These are phyloP conservation scores for Coluber constrictor DNA, from an alignment of 2,797 vertebrate species.

Conservation along the genomic window DNA sequence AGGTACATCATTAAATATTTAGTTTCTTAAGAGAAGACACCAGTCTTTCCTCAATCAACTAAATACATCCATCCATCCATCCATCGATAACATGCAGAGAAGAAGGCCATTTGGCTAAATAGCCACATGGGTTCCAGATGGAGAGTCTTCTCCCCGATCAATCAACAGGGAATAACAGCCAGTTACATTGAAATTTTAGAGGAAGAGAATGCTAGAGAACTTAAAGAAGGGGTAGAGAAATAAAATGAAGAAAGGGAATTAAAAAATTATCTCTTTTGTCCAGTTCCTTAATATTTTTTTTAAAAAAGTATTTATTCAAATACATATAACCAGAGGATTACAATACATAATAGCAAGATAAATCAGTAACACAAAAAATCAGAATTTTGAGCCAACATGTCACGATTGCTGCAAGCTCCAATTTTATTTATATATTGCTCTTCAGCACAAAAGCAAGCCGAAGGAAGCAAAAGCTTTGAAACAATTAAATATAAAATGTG, in stretches of 20 bases:
- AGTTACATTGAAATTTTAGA: background rate
- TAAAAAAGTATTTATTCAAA: background rate
- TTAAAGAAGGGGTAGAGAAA: background rate
- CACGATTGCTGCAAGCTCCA: background rate
- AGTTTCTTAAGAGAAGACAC: background rate
- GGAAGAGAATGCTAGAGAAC: background rate
- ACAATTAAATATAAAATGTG: background rate
- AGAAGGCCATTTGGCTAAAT: background rate
- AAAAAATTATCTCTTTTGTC: background rate
- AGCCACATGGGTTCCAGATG: background rate
- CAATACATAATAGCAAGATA: background rate
- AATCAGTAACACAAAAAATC: background rate
- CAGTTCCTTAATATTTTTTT: background rate
- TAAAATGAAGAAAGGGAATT: background rate
- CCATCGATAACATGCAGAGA: background rate
- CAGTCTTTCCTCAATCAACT: background rate
- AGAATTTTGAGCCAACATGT: background rate
- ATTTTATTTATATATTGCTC: background rate
- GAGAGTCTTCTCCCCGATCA: background rate
- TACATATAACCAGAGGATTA: background rate
- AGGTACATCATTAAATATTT: background rate
- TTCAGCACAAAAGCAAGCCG: background rate
- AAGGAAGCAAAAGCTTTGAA: background rate
- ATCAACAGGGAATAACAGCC: background rate
- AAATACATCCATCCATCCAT: background rate